A percentile compares a stretch with the other conserved stretches of the same genome.
Conservation (phyloP, 2,113 vertebrate genomes). For the Entelurus aequoreus region DNA sequence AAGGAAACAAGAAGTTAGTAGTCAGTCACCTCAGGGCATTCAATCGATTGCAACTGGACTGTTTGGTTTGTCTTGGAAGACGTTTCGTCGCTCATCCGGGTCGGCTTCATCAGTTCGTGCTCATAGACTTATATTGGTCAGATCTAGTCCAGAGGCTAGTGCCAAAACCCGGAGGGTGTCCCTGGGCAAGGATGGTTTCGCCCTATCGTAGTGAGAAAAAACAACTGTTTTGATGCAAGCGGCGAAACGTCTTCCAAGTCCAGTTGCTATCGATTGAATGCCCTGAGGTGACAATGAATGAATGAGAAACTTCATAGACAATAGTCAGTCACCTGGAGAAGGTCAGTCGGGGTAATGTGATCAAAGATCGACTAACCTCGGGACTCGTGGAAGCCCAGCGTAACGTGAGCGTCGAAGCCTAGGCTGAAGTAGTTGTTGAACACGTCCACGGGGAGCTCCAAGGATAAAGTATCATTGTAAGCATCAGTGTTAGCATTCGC, state of each 20-base stretch:
- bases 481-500: no score
- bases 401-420: conserved; percentile 94
- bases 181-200: no score
- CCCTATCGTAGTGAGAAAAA: no score
- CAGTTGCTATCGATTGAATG: background rate
- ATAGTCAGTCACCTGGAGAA: background rate
- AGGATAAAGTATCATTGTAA: no score
- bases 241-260: no score
- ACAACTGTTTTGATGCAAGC: no score
- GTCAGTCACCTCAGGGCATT: background rate
- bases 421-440: conserved; percentile 99
- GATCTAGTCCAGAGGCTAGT: no score
- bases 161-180: no score
- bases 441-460: conserved; percentile 86
- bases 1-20: conserved; percentile 9
- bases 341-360: background rate
- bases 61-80: no score
- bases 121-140: no score
- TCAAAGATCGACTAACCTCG: conserved; percentile 72
- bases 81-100: no score
- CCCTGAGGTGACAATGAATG: conserved; percentile 6
- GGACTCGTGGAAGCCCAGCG: conserved; percentile 95
- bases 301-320: background rate
- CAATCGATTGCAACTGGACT: background rate
- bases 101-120: no score